phyloP scores from a whole-genome alignment of 1,140 invertebrate species.

The Elymnias hypermnestra region DNA sequence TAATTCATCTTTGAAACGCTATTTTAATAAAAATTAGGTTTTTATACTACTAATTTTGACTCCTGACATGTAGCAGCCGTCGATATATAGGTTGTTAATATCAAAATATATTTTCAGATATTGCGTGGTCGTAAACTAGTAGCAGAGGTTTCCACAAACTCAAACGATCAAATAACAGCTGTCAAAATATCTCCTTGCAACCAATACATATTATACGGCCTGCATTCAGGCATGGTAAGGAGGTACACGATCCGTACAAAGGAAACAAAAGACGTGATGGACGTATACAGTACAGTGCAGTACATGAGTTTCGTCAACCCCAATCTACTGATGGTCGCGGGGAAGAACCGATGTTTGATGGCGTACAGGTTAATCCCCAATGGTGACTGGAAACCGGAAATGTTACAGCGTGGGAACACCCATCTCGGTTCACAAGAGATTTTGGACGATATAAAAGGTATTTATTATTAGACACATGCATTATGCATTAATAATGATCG shows the following conservation, averaged over 20 bases:
- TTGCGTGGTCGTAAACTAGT: constrained; percentile 58
- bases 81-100: no score
- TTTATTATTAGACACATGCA: background rate
- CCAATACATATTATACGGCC: constrained; percentile 56
- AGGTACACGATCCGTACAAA: constrained; percentile 47
- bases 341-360: constrained; percentile 55
- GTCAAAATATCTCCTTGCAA: constrained; percentile 64
- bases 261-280: constrained; percentile 44
- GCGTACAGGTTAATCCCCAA: constrained; percentile 34
- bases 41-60: no score
- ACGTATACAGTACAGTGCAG: constrained; percentile 47
- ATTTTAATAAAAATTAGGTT: no score
- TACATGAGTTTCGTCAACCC: constrained; percentile 50
- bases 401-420: constrained; percentile 50
- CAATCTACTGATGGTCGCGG: constrained; percentile 47
- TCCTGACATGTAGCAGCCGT: no score
- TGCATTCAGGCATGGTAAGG: constrained; percentile 43
- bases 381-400: constrained; percentile 45
- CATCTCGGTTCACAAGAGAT: constrained; percentile 60
- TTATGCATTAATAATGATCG: no score
- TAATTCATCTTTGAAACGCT: no score
- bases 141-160: constrained; percentile 47
- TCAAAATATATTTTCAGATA: no score
- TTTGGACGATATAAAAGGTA: constrained; percentile 58
- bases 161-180: constrained; percentile 44